phyloP scores from a whole-genome alignment of 2,888 invertebrate species.

The Dexiosoma caninum region DNA sequence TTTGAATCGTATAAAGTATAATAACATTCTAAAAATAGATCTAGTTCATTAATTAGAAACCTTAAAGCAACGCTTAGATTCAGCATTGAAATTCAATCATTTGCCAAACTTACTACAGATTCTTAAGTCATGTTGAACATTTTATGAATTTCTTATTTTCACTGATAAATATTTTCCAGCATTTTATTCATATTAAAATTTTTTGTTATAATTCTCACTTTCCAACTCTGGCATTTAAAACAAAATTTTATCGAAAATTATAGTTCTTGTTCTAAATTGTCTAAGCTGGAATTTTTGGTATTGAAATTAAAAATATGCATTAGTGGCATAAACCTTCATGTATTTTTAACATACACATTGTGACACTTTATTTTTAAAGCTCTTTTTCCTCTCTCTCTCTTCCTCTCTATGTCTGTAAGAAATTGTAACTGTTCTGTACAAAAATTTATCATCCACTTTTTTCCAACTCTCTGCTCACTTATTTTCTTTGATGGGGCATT shows the following conservation, averaged over 20 bases:
- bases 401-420: neutral
- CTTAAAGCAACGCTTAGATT: too few species aligned
- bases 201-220: too few species aligned
- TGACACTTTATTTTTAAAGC: slow-evolving; percentile 12
- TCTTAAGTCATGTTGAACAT: too few species aligned
- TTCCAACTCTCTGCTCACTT: neutral
- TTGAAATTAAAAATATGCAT: neutral
- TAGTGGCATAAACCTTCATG: slow-evolving; percentile 30
- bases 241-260: neutral
- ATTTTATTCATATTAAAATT: too few species aligned
- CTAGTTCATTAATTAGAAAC: too few species aligned
- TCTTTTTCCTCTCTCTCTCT: neutral
- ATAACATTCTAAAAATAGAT: too few species aligned
- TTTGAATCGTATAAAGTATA: too few species aligned
- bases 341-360: neutral
- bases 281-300: neutral
- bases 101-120: too few species aligned
- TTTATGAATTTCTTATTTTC: too few species aligned
- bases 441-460: slow-evolving; percentile 46
- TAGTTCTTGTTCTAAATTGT: slow-evolving; percentile 11
- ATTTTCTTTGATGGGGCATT: slow-evolving; percentile 13
- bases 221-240: neutral
- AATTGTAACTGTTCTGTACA: slow-evolving; percentile 22
- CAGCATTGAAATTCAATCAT: too few species aligned
- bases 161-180: too few species aligned